These are phyloP conservation scores for Bombus picipes DNA, from an alignment of 1,140 invertebrate genomes.

Conservation along the genomic window DNA sequence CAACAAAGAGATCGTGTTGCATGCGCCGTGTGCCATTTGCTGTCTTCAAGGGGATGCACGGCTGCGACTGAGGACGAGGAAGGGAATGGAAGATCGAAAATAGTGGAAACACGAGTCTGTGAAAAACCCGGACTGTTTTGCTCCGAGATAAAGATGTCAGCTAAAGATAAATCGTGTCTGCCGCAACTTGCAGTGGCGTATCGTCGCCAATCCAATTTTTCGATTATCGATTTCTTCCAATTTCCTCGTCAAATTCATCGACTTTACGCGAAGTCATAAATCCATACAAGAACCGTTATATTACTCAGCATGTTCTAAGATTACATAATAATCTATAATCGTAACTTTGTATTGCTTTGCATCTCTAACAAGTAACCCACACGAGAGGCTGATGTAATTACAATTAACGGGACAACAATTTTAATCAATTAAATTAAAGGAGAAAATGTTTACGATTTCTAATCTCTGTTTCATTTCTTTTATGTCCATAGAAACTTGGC, in stretches of 20 bases:
- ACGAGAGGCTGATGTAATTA: too few species aligned
- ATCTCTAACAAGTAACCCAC: too few species aligned
- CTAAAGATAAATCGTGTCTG: not conserved
- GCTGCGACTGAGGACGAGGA: not conserved
- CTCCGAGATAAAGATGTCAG: constrained; percentile 6
- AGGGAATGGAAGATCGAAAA: constrained; percentile 32
- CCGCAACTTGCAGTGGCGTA: not conserved
- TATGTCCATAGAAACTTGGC: not conserved
- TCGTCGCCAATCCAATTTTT: not conserved
- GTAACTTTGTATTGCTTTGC: too few species aligned
- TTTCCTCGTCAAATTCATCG: not conserved
- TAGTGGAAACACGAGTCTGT: constrained; percentile 4
- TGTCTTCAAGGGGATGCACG: constrained; percentile 40
- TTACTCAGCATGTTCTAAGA: too few species aligned
- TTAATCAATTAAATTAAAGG: too few species aligned
- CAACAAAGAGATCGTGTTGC: constrained; percentile 49
- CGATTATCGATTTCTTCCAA: not conserved
- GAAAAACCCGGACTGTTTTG: not conserved
- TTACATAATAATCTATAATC: too few species aligned
- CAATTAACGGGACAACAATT: too few species aligned
- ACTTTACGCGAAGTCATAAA: too few species aligned
- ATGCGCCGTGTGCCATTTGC: constrained; percentile 24
- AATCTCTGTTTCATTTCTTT: not conserved
- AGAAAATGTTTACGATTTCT: too few species aligned
- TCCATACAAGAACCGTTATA: too few species aligned